Evolutionary conservation across 2,797 vertebrate genomes (phyloP), one percentile per base, ranked within the genome.

Genomic region (Pipistrellus pygmaeus): DNA sequence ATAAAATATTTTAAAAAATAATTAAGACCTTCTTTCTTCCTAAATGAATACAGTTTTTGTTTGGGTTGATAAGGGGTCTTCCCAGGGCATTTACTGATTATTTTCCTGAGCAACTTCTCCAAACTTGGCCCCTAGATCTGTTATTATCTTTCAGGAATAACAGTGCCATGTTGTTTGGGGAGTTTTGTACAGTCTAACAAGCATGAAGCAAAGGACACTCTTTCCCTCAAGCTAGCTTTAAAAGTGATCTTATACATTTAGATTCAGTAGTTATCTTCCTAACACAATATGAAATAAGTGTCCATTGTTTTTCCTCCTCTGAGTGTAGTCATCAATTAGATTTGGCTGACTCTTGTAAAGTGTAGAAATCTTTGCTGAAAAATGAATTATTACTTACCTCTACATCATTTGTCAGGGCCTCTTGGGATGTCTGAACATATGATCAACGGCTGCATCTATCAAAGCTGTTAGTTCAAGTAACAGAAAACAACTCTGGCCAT

Each of bases 251-350:
- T 72, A 0, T 5, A 38, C 23, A 84, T 89, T 92, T 8, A 84
- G 35, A 77, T 77, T 88, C 76, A 73, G 4, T 69, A 77, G 10
- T 81, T 94, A 62, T 89, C 94, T 86, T 48, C 84, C 21, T 60
- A 84, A 51, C 23, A 66, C 18, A 35, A 62, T 17, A 38, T 30
- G 44, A 91, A 86, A 82, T 68, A 86, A 92, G 41, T 2, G 64
- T 38, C n/a, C 25, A 46, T 86, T 78, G 23, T 81, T 85, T 91
- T 83, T 81, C 44, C 35, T 85, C n/a, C 1, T 14, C 27, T 18
- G 18, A 38, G 4, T 35, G 0, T 25, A 51, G 20, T 85, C 64
- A 86, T 93, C n/a, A 73, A 21, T 83, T 88, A 62, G 12, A 18
- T 89, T 72, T 93, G 27, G 2, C 41, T 92, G 81, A 38, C 23